phyloP scores from a whole-genome alignment of 2,888 invertebrate species.

The Anticlea derivata region DNA sequence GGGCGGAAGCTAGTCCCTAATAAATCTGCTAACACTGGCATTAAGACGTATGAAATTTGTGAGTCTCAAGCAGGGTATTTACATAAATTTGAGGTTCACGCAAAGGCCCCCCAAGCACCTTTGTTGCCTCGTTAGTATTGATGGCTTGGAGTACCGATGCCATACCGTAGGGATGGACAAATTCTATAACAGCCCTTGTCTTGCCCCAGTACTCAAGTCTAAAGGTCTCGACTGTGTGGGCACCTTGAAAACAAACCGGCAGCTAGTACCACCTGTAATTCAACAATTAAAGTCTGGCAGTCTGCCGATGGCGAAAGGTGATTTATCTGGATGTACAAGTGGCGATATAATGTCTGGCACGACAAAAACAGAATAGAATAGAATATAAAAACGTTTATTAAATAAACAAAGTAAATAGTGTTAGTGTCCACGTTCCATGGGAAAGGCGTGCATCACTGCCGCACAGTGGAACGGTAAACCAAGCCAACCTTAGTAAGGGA shows the following conservation, averaged over 20 bases:
- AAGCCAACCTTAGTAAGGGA: not conserved
- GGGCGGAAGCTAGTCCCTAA: too few species aligned
- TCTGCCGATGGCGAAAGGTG: slow-evolving; percentile 17
- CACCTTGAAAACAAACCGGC: slow-evolving; percentile 21
- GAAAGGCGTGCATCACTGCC: not conserved
- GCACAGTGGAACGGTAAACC: too few species aligned
- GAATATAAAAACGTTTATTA: too few species aligned
- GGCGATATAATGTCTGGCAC: slow-evolving; percentile 36
- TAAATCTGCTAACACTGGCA: slow-evolving; percentile 33
- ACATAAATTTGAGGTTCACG: slow-evolving; percentile 30
- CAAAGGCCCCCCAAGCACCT: not conserved
- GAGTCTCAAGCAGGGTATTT: slow-evolving; percentile 39
- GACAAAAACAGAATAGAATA: not conserved
- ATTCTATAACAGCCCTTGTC: slow-evolving; percentile 33
- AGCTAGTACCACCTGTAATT: slow-evolving; percentile 16
- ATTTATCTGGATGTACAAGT: slow-evolving; percentile 24
- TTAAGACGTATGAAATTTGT: slow-evolving; percentile 41
- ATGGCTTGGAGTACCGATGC: slow-evolving; percentile 28
- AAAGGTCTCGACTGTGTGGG: slow-evolving; percentile 32
- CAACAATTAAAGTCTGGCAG: not conserved
- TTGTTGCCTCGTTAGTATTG: slow-evolving; percentile 1
- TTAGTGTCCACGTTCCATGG: not conserved
- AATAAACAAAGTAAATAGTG: too few species aligned
- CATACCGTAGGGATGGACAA: slow-evolving; percentile 41
- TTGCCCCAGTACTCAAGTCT: slow-evolving; percentile 25